These are phyloP conservation scores for Abscondita cerata DNA, from an alignment of 2,888 invertebrate genomes.

Conservation along the genomic window DNA sequence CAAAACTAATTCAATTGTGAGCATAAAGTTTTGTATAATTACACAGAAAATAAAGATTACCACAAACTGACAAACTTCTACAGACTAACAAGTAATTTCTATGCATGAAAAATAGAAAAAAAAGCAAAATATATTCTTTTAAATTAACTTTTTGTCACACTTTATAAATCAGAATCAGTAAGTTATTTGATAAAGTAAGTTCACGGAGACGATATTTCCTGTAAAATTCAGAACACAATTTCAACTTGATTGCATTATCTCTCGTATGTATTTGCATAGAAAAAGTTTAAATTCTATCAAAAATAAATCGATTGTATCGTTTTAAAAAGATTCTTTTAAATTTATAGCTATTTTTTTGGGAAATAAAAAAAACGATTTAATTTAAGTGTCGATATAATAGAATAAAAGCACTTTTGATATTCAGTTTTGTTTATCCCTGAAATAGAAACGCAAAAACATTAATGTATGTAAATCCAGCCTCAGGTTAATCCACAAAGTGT, in stretches of 20 bases:
- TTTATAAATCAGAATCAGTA: too few species aligned
- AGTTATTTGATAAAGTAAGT: not conserved
- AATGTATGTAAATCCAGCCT: slow-evolving; percentile 2
- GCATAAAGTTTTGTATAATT: too few species aligned
- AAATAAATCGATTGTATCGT: slow-evolving; percentile 2
- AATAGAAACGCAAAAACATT: not conserved
- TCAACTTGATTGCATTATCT: slow-evolving; percentile 7
- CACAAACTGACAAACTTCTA: too few species aligned
- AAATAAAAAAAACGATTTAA: not conserved
- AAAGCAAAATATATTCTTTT: not conserved
- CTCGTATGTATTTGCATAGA: slow-evolving; percentile 4
- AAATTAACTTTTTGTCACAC: too few species aligned
- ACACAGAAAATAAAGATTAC: too few species aligned
- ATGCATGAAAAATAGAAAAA: not conserved
- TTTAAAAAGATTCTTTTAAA: not conserved
- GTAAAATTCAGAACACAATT: not conserved
- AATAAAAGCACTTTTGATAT: too few species aligned
- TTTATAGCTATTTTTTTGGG: too few species aligned
- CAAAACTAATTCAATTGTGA: too few species aligned
- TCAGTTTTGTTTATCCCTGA: not conserved
- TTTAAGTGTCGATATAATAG: not conserved
- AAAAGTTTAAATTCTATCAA: not conserved
- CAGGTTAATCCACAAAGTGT: slow-evolving; percentile 12
- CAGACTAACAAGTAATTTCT: not conserved
- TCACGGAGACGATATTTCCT: not conserved